Conservation (phyloP, 2,113 vertebrate genomes). For the Pedetes capensis region DNA sequence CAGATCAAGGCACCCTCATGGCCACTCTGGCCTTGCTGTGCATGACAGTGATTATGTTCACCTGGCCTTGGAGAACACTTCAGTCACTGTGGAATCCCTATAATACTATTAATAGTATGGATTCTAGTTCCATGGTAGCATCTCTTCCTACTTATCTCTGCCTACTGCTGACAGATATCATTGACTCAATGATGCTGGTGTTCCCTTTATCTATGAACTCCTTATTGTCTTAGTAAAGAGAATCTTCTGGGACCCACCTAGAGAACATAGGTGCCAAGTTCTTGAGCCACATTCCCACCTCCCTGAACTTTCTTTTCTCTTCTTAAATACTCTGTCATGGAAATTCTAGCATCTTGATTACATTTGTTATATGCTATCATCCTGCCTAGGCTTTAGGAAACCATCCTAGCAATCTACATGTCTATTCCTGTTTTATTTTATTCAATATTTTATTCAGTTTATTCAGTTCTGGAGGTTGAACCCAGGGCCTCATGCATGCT, state of each 20-base stretch:
- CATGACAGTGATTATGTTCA: neutral
- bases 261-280: neutral
- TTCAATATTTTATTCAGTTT: no score
- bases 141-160: neutral
- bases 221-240: neutral
- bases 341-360: neutral
- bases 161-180: neutral
- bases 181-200: neutral
- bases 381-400: neutral
- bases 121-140: neutral
- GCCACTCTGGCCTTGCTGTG: neutral
- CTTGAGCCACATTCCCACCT: neutral
- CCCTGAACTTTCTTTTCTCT: neutral
- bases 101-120: neutral
- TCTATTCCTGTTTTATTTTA: neutral
- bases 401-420: neutral
- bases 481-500: neutral
- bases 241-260: neutral
- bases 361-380: neutral
- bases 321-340: neutral
- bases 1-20: neutral
- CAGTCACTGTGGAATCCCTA: neutral
- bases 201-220: neutral
- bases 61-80: neutral
- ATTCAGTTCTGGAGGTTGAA: neutral